Percentiles rank a stretch among this genome's conserved stretches.
Evolutionary conservation across 2,113 vertebrate species (phyloP).

Genomic region (Gallinago paraguaiae): DNA sequence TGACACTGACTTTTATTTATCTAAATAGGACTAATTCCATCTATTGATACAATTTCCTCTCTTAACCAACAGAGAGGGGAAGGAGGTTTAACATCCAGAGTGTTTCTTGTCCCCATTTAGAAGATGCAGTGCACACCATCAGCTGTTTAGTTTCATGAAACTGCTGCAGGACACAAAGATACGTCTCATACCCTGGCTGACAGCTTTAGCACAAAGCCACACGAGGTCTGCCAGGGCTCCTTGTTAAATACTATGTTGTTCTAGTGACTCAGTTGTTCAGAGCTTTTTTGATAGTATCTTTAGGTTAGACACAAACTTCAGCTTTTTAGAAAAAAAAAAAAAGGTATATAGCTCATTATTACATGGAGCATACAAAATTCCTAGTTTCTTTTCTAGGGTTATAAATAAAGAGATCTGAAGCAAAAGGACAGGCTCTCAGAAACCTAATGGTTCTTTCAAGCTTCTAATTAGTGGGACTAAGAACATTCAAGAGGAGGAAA

Average conservation of each 20-base stretch:
- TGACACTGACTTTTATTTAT: background rate
- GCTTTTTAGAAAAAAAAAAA: background rate
- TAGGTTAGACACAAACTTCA: background rate
- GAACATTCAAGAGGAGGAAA: background rate
- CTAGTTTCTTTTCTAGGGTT: background rate
- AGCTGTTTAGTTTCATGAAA: background rate
- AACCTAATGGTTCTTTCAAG: background rate
- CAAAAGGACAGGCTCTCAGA: background rate
- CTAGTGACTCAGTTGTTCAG: conserved; percentile 11
- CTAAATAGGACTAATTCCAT: background rate
- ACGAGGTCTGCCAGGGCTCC: background rate
- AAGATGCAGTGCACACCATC: background rate
- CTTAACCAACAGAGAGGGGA: background rate
- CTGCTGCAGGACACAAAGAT: background rate
- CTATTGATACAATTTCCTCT: background rate
- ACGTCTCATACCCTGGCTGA: background rate
- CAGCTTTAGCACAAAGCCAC: background rate
- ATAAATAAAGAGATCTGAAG: background rate
- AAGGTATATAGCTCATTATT: background rate
- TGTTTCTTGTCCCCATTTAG: background rate
- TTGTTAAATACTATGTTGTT: background rate
- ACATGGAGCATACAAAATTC: background rate
- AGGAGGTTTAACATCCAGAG: background rate
- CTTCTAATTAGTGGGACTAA: background rate
- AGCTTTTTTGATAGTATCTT: background rate